Evolutionary conservation across 2,113 vertebrate species (phyloP), one percentile per base, ranked within the genome.

Genomic region (Lophotis ruficrista): DNA sequence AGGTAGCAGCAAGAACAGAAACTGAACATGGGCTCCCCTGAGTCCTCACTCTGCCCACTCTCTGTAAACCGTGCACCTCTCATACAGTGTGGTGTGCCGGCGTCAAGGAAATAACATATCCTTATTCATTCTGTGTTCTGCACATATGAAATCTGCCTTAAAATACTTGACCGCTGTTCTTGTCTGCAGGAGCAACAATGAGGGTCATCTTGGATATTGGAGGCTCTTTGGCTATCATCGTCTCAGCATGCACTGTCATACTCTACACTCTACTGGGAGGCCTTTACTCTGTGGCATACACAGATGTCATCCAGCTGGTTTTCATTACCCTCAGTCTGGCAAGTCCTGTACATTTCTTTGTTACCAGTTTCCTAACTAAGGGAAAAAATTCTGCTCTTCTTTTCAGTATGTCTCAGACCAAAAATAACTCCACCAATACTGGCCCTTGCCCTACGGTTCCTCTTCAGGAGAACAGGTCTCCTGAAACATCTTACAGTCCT

Each of bases 211-310:
- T 99, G 97, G 98, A 98, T 93, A 97, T 98, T 45, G 78, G 96
- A 80, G 96, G 98, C 43, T 85, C 97, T 87, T 90, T 98, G 91
- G 98, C 98, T 68, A 98, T 99, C 91, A 72, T 98, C 65, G 35
- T 98, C 91, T 99, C 99, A 1, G 97, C 98, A 75, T 98, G 97
- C 79, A 98, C 97, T 64, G 98, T 98, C 72, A 97, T 98, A 17
- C 43, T 98, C 70, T 99, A 99, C 94, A 99, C 98, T n/a, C 97
- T 98, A 56, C 87, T 98, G 92, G 99, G 98, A 86, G 98, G 99
- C 2, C 96, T 99, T 57, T 99, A 99, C 94, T 99, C 98, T 50
- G 98, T 99, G 89, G 98, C 98, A 35, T 99, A 99, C 96, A 99
- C 98, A 4, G 98, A 99, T 47, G 98, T 99, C 58, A 98, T 98